A percentile compares a stretch with the other conserved stretches of the same genome.
These are phyloP conservation scores for Nerophis lumbriciformis DNA, from an alignment of 2,113 vertebrate genomes.

Conservation along the genomic window DNA sequence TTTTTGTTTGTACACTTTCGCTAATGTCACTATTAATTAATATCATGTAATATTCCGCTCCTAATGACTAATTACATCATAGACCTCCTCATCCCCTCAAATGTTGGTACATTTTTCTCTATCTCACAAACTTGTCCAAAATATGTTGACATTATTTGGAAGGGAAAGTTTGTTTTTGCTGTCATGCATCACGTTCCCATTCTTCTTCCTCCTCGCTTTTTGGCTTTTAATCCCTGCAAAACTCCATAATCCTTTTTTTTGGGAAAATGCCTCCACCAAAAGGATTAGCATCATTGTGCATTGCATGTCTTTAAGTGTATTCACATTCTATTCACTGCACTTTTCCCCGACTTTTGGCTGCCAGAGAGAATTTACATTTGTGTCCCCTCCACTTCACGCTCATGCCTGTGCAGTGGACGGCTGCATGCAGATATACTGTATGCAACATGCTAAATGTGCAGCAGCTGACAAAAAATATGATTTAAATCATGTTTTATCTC, in stretches of 20 bases:
- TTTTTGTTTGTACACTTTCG: no score
- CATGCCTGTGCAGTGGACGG: slow-evolving; percentile 26
- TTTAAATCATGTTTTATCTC: slow-evolving; percentile 45
- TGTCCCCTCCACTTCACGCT: neutral
- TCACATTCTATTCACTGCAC: neutral
- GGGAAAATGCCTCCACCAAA: neutral
- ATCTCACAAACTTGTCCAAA: no score
- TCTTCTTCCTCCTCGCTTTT: neutral
- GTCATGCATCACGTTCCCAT: neutral
- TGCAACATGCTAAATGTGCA: slow-evolving; percentile 3
- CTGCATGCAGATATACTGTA: neutral
- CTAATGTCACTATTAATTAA: no score
- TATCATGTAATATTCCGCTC: no score
- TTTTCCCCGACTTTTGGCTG: slow-evolving; percentile 3
- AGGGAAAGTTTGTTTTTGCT: no score
- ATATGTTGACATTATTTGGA: no score
- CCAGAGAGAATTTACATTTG: slow-evolving; percentile 7
- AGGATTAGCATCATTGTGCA: neutral
- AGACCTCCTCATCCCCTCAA: no score
- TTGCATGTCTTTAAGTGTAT: neutral
- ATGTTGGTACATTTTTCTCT: no score
- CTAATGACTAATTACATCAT: no score
- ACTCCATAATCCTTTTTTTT: neutral
- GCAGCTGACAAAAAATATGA: slow-evolving; percentile 48
- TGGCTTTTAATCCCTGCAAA: neutral